These are phyloP conservation scores for Pterostichus madidus DNA, from an alignment of 2,888 invertebrate genomes.

Conservation along the genomic window DNA sequence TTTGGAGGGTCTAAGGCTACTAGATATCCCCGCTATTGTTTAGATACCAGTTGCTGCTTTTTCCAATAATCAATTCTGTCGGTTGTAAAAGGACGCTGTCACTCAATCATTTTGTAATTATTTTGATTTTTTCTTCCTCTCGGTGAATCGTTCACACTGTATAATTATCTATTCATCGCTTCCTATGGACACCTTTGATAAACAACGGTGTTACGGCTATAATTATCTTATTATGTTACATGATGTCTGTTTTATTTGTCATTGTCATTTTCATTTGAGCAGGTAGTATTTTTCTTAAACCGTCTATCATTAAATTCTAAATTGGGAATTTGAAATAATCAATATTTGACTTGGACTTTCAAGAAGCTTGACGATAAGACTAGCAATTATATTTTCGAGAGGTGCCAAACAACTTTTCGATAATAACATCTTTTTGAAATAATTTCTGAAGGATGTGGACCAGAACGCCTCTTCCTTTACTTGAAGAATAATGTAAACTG, in stretches of 20 bases:
- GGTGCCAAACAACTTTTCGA: constrained; percentile 33
- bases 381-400: constrained; percentile 24
- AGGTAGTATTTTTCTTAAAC: constrained; percentile 46
- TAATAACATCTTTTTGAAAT: constrained; percentile 21
- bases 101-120: constrained; percentile 60
- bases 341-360: constrained; percentile 39
- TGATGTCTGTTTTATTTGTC: constrained; percentile 57
- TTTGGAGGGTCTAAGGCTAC: constrained; percentile 51
- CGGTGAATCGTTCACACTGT: constrained; percentile 30
- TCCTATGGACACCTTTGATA: constrained; percentile 49
- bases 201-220: constrained; percentile 26
- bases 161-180: constrained; percentile 60
- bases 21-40: constrained; percentile 50
- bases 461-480: constrained; percentile 12
- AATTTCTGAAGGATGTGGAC: constrained; percentile 7
- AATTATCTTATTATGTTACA: constrained; percentile 53
- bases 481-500: not conserved
- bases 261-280: constrained; percentile 33
- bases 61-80: constrained; percentile 57
- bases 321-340: constrained; percentile 44
- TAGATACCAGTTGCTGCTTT: constrained; percentile 45
- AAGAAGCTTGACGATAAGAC: constrained; percentile 3
- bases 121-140: constrained; percentile 54
- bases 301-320: constrained; percentile 38
- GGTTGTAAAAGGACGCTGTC: constrained; percentile 48